phyloP scores from a whole-genome alignment of 2,888 invertebrate species.

The Mythimna loreyi region DNA sequence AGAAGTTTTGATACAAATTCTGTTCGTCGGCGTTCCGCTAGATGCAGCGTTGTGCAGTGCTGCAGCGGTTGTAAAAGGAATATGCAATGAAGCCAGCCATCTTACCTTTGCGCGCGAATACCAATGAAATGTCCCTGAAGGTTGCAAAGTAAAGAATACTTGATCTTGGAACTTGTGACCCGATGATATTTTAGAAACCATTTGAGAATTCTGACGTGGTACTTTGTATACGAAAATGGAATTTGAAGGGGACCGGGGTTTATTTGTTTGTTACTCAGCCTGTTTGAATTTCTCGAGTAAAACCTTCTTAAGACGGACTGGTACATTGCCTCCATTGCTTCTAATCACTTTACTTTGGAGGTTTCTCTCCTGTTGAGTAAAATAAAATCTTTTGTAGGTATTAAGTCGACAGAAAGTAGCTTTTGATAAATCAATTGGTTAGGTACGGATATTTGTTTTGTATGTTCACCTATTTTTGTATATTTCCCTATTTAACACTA shows the following conservation, averaged over 20 bases:
- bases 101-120: constrained; percentile 55
- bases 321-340: constrained; percentile 7
- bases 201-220: constrained; percentile 25
- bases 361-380: not conserved
- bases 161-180: constrained; percentile 51
- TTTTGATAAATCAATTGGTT: not conserved
- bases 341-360: not conserved
- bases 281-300: constrained; percentile 30
- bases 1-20: constrained; percentile 60
- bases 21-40: constrained; percentile 31
- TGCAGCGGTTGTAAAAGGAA: constrained; percentile 65
- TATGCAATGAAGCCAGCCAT: constrained; percentile 63
- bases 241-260: constrained; percentile 4
- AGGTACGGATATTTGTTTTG: not conserved
- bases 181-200: constrained; percentile 38
- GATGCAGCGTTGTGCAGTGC: constrained; percentile 49
- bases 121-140: constrained; percentile 48
- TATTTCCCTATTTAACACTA: no score
- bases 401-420: not conserved
- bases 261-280: constrained; percentile 32
- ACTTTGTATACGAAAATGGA: constrained; percentile 40
- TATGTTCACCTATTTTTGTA: no score
- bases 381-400: not conserved
- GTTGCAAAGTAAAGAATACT: constrained; percentile 46
- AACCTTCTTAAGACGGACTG: constrained; percentile 12